Conservation (phyloP, 1,140 invertebrate species). For the Drosophila insularis region DNA sequence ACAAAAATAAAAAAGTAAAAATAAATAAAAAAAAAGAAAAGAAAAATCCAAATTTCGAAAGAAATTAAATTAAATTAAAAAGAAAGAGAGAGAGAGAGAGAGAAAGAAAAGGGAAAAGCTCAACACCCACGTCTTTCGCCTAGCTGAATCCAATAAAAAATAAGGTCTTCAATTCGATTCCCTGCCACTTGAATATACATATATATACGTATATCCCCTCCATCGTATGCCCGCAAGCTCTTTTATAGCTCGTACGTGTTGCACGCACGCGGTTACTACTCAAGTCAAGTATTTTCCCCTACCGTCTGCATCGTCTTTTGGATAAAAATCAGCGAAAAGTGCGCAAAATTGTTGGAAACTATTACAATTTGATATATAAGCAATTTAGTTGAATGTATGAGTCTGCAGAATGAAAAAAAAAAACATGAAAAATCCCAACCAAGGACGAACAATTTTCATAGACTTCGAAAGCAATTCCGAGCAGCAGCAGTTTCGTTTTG, state of each 20-base stretch:
- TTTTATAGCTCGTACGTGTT: conserved; percentile 58
- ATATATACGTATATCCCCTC: background rate
- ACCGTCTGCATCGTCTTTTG: background rate
- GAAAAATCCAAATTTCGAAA: conserved; percentile 1
- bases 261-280: conserved; percentile 46
- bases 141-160: conserved; percentile 45
- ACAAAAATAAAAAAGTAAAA: background rate
- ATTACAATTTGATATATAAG: conserved; percentile 65
- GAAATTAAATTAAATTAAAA: conserved; percentile 18
- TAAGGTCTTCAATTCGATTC: conserved; percentile 35
- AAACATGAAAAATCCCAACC: conserved; percentile 31
- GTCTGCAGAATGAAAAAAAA: background rate
- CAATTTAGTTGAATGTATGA: conserved; percentile 59
- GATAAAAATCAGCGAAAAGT: conserved; percentile 48
- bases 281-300: conserved; percentile 1
- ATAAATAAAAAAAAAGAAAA: background rate
- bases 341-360: conserved; percentile 60
- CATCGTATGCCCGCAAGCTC: conserved; percentile 1
- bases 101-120: conserved; percentile 32
- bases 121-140: conserved; percentile 19
- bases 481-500: background rate
- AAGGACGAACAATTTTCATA: conserved; percentile 26
- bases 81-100: conserved; percentile 27
- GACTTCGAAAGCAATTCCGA: conserved; percentile 4
- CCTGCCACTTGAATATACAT: conserved; percentile 10